A percentile compares a stretch with the other conserved stretches of the same genome.
Evolutionary conservation across 2,113 vertebrate genomes (phyloP).

Genomic region (Lophotis ruficrista): DNA sequence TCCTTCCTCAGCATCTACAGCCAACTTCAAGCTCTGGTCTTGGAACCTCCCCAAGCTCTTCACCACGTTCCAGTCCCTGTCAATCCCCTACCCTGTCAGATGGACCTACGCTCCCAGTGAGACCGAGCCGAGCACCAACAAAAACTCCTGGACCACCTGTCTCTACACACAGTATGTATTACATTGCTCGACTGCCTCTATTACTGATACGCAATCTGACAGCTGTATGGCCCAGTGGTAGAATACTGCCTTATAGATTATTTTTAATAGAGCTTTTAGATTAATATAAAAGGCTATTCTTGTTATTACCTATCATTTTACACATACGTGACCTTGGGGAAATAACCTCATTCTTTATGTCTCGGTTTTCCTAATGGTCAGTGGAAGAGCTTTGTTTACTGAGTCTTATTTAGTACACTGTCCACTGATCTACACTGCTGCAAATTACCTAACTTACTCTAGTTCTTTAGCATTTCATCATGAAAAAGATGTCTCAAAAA

Average conservation of each 20-base stretch:
- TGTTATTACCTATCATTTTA: neutral
- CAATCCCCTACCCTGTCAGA: slow-evolving; percentile 91
- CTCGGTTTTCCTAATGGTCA: neutral
- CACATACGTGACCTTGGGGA: neutral
- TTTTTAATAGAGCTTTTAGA: neutral
- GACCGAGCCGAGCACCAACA: slow-evolving; percentile 80
- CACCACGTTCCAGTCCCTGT: slow-evolving; percentile 90
- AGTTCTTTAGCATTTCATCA: neutral
- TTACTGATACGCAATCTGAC: neutral
- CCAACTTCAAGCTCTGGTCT: slow-evolving; percentile 79
- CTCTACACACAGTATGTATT: slow-evolving; percentile 67
- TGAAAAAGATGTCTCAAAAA: neutral
- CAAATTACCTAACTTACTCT: neutral
- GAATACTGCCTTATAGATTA: neutral
- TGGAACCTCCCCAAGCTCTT: slow-evolving; percentile 85
- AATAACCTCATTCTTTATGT: neutral
- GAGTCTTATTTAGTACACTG: neutral
- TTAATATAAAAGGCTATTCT: neutral
- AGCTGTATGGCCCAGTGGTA: neutral
- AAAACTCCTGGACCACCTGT: slow-evolving; percentile 78
- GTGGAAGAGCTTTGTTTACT: neutral
- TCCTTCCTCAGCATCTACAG: slow-evolving; percentile 93
- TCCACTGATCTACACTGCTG: neutral
- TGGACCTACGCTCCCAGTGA: slow-evolving; percentile 73
- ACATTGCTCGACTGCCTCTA: accelerated